Evolutionary conservation across 1,140 invertebrate genomes (phyloP).

Genomic region (Galleria mellonella): DNA sequence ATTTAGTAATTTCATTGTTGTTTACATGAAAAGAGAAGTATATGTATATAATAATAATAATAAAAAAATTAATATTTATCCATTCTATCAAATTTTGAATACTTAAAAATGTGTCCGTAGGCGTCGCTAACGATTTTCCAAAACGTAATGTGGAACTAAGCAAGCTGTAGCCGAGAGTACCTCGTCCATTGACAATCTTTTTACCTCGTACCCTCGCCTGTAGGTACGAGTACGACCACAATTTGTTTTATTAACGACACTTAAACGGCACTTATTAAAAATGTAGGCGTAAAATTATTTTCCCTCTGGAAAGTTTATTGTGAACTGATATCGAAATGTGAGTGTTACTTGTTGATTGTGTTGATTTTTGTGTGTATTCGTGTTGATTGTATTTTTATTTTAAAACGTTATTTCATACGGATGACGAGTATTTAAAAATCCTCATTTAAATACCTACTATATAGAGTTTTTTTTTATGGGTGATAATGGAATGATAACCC

Average conservation of each 20-base stretch:
- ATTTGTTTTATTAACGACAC: slow-evolving; percentile 66
- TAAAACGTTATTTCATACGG: too few species aligned
- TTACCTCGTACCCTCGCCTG: slow-evolving; percentile 36
- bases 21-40: too few species aligned
- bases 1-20: too few species aligned
- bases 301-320: slow-evolving; percentile 28
- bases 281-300: slow-evolving; percentile 48
- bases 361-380: background rate
- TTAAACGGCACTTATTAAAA: slow-evolving; percentile 62
- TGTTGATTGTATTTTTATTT: too few species aligned
- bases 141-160: slow-evolving; percentile 34
- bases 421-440: too few species aligned
- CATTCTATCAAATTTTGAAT: background rate
- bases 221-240: slow-evolving; percentile 33
- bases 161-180: slow-evolving; percentile 15
- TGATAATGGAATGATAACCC: too few species aligned
- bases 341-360: slow-evolving; percentile 17
- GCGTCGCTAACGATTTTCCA: slow-evolving; percentile 59
- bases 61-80: too few species aligned
- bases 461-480: too few species aligned
- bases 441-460: too few species aligned
- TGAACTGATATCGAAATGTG: slow-evolving; percentile 15
- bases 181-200: slow-evolving; percentile 30
- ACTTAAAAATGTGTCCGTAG: slow-evolving; percentile 28
- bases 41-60: too few species aligned